A percentile compares a stretch with the other conserved stretches of the same genome.
Conservation (phyloP, 2,888 invertebrate genomes). For the Amphipyra berbera region DNA sequence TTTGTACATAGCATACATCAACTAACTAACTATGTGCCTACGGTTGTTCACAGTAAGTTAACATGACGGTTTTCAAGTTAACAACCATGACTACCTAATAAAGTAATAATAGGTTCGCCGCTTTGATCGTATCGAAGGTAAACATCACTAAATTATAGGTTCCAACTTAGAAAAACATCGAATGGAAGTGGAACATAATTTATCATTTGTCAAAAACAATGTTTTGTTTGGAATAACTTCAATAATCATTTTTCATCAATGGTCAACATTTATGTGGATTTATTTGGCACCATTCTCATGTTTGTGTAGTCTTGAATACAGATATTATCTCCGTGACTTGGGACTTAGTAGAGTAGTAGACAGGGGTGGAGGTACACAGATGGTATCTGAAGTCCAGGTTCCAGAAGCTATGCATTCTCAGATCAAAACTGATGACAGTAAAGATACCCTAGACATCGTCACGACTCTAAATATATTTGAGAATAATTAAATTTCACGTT, state of each 20-base stretch:
- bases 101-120: slow-evolving; percentile 28
- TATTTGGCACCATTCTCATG: background rate
- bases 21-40: no score
- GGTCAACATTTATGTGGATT: background rate
- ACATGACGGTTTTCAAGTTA: background rate
- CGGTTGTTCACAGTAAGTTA: no score
- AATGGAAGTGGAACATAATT: slow-evolving; percentile 7
- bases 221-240: slow-evolving; percentile 3
- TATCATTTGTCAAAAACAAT: slow-evolving; percentile 20
- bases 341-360: slow-evolving; percentile 76
- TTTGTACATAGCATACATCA: no score
- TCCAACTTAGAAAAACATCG: background rate
- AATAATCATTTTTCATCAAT: background rate
- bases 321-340: no score
- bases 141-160: slow-evolving; percentile 34
- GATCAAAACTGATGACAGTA: slow-evolving; percentile 73
- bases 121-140: slow-evolving; percentile 26
- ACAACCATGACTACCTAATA: slow-evolving; percentile 4
- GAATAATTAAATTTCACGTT: no score
- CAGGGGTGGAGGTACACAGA: slow-evolving; percentile 76
- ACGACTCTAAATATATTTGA: no score
- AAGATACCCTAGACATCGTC: slow-evolving; percentile 68
- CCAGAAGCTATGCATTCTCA: slow-evolving; percentile 86
- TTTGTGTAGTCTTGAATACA: no score
- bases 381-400: slow-evolving; percentile 80